These are phyloP conservation scores for Psophia crepitans DNA, from an alignment of 2,113 vertebrate species.

Conservation along the genomic window DNA sequence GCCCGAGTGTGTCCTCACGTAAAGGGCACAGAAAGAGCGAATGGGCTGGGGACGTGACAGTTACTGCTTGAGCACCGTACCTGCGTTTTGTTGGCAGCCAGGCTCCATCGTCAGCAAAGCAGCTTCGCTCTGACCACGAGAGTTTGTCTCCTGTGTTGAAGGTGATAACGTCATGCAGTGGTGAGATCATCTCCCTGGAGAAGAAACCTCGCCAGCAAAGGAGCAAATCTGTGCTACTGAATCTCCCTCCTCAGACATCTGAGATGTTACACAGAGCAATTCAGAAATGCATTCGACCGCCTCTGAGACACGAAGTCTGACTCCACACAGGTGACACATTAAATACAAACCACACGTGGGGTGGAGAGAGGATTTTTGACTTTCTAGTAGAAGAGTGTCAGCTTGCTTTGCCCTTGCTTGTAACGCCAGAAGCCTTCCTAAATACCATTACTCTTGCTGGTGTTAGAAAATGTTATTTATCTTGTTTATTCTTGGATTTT, in stretches of 20 bases:
- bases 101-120: accelerated
- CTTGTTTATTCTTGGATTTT: neutral
- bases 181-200: neutral
- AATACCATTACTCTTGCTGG: neutral
- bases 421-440: neutral
- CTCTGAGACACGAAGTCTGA: neutral
- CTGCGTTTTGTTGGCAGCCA: neutral
- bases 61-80: accelerated
- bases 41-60: no score
- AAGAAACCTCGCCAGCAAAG: neutral
- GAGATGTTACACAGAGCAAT: neutral
- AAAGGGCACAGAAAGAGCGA: neutral
- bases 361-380: neutral
- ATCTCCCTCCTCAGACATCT: accelerated
- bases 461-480: neutral
- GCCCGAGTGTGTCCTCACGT: neutral
- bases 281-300: neutral
- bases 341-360: neutral
- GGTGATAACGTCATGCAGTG: neutral
- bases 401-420: neutral
- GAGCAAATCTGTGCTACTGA: neutral
- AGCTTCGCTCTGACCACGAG: neutral
- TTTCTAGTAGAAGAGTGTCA: neutral
- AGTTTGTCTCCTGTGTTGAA: neutral
- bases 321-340: neutral